Evolutionary conservation across 2,113 vertebrate genomes (phyloP).

Genomic region (Tachycineta bicolor): DNA sequence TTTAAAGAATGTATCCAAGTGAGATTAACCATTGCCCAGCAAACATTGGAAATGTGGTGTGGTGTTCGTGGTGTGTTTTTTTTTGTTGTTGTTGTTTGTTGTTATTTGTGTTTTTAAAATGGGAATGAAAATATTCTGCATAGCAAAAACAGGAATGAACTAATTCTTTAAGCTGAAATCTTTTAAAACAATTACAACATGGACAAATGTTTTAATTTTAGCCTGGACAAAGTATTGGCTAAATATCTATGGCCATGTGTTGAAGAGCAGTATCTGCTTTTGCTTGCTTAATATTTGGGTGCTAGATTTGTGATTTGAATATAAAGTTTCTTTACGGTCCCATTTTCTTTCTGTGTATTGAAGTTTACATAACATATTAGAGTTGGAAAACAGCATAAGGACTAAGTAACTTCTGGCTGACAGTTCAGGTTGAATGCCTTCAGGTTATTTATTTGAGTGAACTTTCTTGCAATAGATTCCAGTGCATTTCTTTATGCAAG

Average conservation of each 20-base stretch:
- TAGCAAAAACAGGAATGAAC: background rate
- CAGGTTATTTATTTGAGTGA: background rate
- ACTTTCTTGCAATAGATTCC: background rate
- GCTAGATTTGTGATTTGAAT: background rate
- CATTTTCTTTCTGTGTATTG: background rate
- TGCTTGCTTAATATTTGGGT: background rate
- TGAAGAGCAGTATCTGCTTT: background rate
- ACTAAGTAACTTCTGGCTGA: background rate
- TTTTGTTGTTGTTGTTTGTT: too few species aligned
- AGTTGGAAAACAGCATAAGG: background rate
- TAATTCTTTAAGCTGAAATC: background rate
- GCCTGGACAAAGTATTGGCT: background rate
- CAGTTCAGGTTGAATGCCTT: background rate
- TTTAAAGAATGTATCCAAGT: background rate
- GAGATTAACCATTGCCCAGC: background rate
- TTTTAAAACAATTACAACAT: rapidly evolving
- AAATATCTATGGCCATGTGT: background rate
- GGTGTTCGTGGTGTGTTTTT: too few species aligned
- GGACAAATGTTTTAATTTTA: background rate
- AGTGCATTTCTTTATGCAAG: background rate
- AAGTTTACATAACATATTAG: background rate
- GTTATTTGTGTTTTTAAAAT: background rate
- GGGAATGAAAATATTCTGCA: background rate
- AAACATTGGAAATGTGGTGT: background rate
- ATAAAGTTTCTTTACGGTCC: background rate